Base-by-base conservation (phyloP, 92 coral and sea anemone genomes). In the Umimayanthus kanabou region DNA sequence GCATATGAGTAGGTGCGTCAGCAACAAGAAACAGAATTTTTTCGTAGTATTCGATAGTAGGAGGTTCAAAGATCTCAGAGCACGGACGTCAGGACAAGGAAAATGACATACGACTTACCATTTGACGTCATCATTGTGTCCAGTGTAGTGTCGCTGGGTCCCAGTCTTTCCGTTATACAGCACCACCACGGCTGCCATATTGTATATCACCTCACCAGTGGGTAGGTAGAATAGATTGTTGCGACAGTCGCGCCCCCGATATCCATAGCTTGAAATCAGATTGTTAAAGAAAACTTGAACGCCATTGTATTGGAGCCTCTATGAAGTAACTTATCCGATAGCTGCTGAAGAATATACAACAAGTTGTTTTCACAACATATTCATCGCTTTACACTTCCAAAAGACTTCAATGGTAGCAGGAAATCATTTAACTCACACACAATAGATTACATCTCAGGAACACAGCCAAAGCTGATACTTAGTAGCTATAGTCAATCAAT, bases 191-290 rank as follows among this genome's bases (percentile, higher is more conserved):
- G 96, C 96, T 39, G 96, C 96, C 65, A 93, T 90, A 61, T 92
- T 94, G 89, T 94, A 94, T 57, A 92, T 91, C 40, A 94, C 53
- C 87, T 94, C 96, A 64, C 92, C 91, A 23, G 94, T 88, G 28
- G 93, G 92, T 43, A 94, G 82, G 26, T 85, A 89, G 57, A 85
- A 90, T 18, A 94, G 89, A 81, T 94, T 94, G 88, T 92, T 91
- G 71, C 96, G 94, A 78, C 96, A 94, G 75, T 94, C 96, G 53
- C 94, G 90, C 20, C 96, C 96, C 9, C 96, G 92, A 57, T 94
- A 94, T 22, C 96, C 96, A 88, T 88, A 90, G 23, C 96, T 94
- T 13, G 18, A 33, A 37, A 61, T 64, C 53, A 42, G 42, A 16
- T 0, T 7, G 82, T 82, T 76, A 89, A 89, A 58, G 88, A 77